Evolutionary conservation across 2,113 vertebrate species (phyloP).

Genomic region (Gymnocephalus cernua): DNA sequence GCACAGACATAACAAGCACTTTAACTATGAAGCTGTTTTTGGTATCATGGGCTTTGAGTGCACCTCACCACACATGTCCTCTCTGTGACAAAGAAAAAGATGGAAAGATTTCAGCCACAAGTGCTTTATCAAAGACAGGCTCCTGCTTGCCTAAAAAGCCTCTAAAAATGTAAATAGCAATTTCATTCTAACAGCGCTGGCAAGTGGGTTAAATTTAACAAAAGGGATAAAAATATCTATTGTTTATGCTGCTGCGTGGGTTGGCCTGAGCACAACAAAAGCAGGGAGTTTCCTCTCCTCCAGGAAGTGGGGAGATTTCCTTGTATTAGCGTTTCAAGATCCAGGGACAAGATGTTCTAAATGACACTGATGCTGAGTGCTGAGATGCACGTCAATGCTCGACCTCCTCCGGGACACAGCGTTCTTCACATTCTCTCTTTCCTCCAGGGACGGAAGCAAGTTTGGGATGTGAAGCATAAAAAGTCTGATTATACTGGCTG

Average conservation of each 20-base stretch:
- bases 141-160: slow-evolving; percentile 14
- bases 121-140: slow-evolving; percentile 32
- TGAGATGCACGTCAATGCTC: neutral
- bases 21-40: slow-evolving; percentile 33
- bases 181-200: slow-evolving; percentile 29
- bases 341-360: slow-evolving; percentile 53
- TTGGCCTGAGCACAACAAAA: slow-evolving; percentile 54
- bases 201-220: slow-evolving; percentile 67
- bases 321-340: slow-evolving; percentile 44
- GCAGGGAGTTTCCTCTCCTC: slow-evolving; percentile 74
- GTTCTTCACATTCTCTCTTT: neutral
- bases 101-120: slow-evolving; percentile 17
- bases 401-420: neutral
- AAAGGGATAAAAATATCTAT: slow-evolving; percentile 72
- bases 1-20: slow-evolving; percentile 66
- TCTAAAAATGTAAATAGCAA: slow-evolving; percentile 40
- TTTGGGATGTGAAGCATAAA: neutral
- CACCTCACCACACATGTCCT: slow-evolving; percentile 49
- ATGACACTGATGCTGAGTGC: neutral
- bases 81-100: slow-evolving; percentile 21
- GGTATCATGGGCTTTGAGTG: slow-evolving; percentile 29
- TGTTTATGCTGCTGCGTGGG: slow-evolving; percentile 71
- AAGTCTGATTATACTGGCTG: neutral
- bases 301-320: slow-evolving; percentile 72
- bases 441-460: neutral